These are phyloP conservation scores for Paraescarpia echinospica DNA, from an alignment of 1,140 invertebrate genomes.

Conservation along the genomic window DNA sequence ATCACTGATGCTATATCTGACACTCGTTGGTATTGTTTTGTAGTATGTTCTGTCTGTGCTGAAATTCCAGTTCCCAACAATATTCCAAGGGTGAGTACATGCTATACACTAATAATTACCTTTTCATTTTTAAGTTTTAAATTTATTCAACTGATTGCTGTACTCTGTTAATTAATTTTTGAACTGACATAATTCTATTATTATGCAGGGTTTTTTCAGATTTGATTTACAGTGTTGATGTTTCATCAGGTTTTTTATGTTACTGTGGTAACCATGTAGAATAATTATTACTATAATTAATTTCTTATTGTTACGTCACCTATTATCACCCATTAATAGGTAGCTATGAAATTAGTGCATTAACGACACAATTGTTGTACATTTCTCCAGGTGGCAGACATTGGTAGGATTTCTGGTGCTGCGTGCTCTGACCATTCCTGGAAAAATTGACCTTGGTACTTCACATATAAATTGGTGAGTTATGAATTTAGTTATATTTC, in stretches of 20 bases:
- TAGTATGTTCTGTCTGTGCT: conserved; percentile 59
- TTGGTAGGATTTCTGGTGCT: conserved; percentile 55
- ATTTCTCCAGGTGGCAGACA: conserved; percentile 55
- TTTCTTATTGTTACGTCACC: not conserved
- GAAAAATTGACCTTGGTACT: conserved; percentile 35
- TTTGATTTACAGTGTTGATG: not conserved
- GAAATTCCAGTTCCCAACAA: conserved; percentile 58
- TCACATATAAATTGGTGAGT: conserved; percentile 32
- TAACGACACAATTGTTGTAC: not conserved
- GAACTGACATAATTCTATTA: no score
- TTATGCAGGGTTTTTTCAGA: not conserved
- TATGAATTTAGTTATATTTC: not conserved
- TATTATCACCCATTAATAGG: not conserved
- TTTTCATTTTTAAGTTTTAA: no score
- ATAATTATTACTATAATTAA: conserved; percentile 1
- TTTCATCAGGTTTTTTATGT: not conserved
- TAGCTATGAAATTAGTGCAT: not conserved
- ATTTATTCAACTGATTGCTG: no score
- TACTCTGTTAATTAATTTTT: no score
- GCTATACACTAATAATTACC: not conserved
- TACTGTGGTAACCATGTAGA: not conserved
- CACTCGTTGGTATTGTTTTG: conserved; percentile 22
- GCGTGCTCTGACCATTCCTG: conserved; percentile 42
- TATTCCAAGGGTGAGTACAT: conserved; percentile 56
- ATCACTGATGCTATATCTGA: not conserved